Base-by-base conservation (phyloP, 2,888 invertebrate species). In the Lasioglossum marginatum region DNA sequence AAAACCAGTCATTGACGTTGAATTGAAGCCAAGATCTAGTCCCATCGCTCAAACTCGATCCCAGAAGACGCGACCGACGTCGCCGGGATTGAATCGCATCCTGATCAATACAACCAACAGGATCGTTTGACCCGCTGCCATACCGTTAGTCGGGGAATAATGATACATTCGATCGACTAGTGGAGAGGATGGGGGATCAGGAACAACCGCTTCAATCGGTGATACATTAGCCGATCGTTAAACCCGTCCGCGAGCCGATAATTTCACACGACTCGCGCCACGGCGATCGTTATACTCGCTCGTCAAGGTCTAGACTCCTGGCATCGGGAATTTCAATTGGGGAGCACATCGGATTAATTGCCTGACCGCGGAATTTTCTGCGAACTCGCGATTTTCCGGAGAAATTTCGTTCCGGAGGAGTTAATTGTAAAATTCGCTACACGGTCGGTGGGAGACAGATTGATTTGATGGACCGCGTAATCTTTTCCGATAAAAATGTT, bases 1-100 rank as follows among this genome's bases (percentile, higher is more conserved):
- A 91, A 89, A 91, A 91, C 91, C 91, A 91, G 91, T 90, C 91
- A 79, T 91, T 90, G 91, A 84, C 91, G 87, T 87, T 89, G 83
- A 91, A 87, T 90, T 84, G 83, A 90, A 91, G 88, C 91, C 89
- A 91, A 91, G 90, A 88, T 91, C 91, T 87, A 90, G 91, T 83
- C 82, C 86, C 91, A 91, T 91, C 88, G 90, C 91, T 91, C 88
- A 90, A 91, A 91, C 91, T 88, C 85, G 91, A 91, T 88, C 81
- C 89, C 80, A 57, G 70, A 31, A 63, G 60, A 63, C 27, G 60
- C 52, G 19, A 23, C 60, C 31, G n/a, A 12, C 60, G 60, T 31
- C 60, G 31, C 16, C 60, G 5, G 6, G 31, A 6, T 12, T 16
- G 23, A 40, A 23, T 68, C 40, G 68, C 79, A 37, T 68, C 34